Evolutionary conservation across 1,140 invertebrate genomes (phyloP).

Genomic region (Anoplolepis gracilipes): DNA sequence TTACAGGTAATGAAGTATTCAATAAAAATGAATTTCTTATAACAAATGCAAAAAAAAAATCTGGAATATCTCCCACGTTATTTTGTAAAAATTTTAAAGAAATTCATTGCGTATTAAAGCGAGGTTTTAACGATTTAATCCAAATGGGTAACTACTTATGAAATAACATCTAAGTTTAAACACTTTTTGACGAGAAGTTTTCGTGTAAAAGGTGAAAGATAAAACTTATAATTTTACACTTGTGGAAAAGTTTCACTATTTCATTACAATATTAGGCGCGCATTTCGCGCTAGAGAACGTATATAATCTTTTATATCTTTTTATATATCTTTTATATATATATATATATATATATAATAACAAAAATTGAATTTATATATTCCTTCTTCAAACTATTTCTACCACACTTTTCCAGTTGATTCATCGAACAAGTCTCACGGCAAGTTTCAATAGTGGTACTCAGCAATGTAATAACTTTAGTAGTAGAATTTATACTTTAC

Average conservation of each 20-base stretch:
- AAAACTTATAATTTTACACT: constrained; percentile 46
- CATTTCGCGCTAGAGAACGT: constrained; percentile 6
- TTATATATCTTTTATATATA: neutral
- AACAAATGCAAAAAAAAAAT: no score
- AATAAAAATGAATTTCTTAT: neutral
- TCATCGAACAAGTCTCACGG: constrained; percentile 13
- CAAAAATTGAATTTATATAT: constrained; percentile 37
- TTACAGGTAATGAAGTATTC: constrained; percentile 14
- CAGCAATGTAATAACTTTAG: constrained; percentile 1
- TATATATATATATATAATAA: constrained; percentile 33
- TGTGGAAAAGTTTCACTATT: constrained; percentile 23
- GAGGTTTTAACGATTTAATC: constrained; percentile 16
- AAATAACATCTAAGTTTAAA: constrained; percentile 25
- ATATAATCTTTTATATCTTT: neutral
- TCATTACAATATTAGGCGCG: constrained; percentile 24
- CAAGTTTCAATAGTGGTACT: neutral
- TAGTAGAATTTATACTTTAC: constrained; percentile 14
- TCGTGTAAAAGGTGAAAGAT: constrained; percentile 16
- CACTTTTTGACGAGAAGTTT: constrained; percentile 14
- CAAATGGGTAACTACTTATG: constrained; percentile 24
- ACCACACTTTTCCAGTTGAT: neutral
- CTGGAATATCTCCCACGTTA: neutral
- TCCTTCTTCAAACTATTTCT: neutral
- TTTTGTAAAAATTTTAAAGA: neutral
- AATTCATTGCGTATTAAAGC: neutral